Percentiles rank a stretch among this genome's conserved stretches.
phyloP scores from a whole-genome alignment of 2,113 vertebrate genomes.

The Micronisus gabar region DNA sequence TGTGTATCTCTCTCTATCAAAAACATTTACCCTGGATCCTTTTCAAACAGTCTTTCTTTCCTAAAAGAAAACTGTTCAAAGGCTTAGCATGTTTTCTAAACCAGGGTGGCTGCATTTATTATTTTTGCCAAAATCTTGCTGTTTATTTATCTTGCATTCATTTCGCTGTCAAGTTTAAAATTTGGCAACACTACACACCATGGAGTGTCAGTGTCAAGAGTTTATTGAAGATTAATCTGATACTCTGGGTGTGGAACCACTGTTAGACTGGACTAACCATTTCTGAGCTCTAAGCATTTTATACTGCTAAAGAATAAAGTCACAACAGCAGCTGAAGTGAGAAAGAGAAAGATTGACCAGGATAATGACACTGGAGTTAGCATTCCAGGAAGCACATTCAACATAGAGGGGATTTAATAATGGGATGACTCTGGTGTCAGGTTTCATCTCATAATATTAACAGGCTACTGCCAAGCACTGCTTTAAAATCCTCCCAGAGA shows the following conservation, averaged over 20 bases:
- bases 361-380: neutral
- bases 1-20: constrained; percentile 15
- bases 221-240: neutral
- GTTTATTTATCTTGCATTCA: constrained; percentile 52
- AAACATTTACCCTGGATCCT: constrained; percentile 70
- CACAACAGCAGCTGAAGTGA: neutral
- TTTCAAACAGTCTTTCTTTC: constrained; percentile 47
- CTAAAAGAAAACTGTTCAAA: constrained; percentile 54
- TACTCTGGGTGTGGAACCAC: neutral
- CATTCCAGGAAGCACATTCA: neutral
- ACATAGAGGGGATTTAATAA: neutral
- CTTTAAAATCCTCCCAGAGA: neutral
- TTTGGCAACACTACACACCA: constrained; percentile 17
- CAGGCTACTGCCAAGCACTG: neutral
- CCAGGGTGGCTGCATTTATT: constrained; percentile 31
- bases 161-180: constrained; percentile 24
- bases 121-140: constrained; percentile 23
- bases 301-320: neutral
- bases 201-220: neutral
- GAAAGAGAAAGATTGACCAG: neutral
- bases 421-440: neutral
- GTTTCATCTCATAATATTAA: neutral
- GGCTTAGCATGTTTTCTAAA: constrained; percentile 56
- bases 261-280: neutral
- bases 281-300: neutral